Percentiles rank a stretch among this genome's conserved stretches.
Conservation (phyloP, 2,888 invertebrate genomes). For the Leucania comma region DNA sequence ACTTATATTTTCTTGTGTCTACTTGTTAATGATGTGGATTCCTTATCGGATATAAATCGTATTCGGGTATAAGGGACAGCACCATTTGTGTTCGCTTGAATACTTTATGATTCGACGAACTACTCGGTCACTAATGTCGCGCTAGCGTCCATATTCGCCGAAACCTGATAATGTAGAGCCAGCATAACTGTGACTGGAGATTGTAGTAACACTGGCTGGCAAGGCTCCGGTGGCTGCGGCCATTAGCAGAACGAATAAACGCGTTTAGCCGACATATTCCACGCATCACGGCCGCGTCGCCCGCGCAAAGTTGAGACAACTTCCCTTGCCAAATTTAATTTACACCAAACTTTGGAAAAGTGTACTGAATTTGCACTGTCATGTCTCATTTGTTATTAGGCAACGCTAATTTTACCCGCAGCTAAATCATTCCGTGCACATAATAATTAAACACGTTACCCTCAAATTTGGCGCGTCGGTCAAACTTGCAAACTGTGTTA, state of each 20-base stretch:
- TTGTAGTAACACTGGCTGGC: neutral
- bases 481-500: conserved; percentile 79
- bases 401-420: conserved; percentile 78
- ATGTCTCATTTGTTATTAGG: conserved; percentile 83
- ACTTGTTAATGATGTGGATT: conserved; percentile 1
- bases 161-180: neutral
- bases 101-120: too few relatives aligned
- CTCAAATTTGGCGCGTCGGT: conserved; percentile 74
- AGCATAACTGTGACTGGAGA: conserved; percentile 4
- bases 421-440: conserved; percentile 80
- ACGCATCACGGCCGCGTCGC: conserved; percentile 76
- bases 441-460: conserved; percentile 80
- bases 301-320: conserved; percentile 77
- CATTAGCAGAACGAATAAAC: conserved; percentile 58
- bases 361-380: conserved; percentile 82
- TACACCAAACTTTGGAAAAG: conserved; percentile 81
- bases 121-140: too few relatives aligned
- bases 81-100: too few relatives aligned
- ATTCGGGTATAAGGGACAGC: too few relatives aligned
- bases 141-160: too few relatives aligned
- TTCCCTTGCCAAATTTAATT: conserved; percentile 81
- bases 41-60: too few relatives aligned
- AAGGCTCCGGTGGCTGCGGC: conserved; percentile 13
- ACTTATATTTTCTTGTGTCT: conserved; percentile 29
- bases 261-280: conserved; percentile 63